These are phyloP conservation scores for Chaunax sp. DNA, from an alignment of 2,797 vertebrate genomes.

Conservation along the genomic window DNA sequence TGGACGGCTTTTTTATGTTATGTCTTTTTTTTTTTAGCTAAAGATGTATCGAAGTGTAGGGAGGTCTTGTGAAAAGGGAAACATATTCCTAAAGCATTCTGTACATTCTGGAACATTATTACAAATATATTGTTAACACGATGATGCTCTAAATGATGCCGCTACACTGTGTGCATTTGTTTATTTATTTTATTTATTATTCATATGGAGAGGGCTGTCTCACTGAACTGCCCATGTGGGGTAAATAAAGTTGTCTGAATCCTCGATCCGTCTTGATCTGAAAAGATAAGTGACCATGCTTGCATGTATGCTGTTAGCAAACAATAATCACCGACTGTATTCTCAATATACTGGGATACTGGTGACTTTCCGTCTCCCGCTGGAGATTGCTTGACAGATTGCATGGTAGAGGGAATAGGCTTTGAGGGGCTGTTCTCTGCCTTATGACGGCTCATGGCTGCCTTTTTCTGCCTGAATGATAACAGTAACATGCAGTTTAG, in stretches of 20 bases:
- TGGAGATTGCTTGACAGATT: conserved; percentile 60
- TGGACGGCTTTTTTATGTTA: background rate
- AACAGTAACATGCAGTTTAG: conserved; percentile 54
- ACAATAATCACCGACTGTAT: conserved; percentile 48
- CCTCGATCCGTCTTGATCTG: background rate
- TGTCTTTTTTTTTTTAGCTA: background rate
- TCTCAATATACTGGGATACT: conserved; percentile 40
- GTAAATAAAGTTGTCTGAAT: no score
- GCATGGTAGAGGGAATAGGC: conserved; percentile 34
- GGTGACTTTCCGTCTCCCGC: conserved; percentile 53
- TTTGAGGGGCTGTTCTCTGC: conserved; percentile 52
- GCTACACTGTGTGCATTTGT: no score
- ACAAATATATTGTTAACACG: background rate
- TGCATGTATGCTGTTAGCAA: conserved; percentile 29
- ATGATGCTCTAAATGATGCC: no score
- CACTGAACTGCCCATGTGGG: no score
- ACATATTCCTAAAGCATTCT: conserved; percentile 1
- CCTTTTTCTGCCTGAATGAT: conserved; percentile 66
- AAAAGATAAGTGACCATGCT: conserved; percentile 10
- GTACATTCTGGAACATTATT: conserved; percentile 10
- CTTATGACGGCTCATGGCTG: conserved; percentile 62
- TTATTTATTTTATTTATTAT: no score
- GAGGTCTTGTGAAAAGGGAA: background rate
- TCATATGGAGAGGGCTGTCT: no score
- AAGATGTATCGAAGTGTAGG: background rate